These are phyloP conservation scores for Holacanthus passer DNA, from an alignment of 2,113 vertebrate genomes.

Conservation along the genomic window DNA sequence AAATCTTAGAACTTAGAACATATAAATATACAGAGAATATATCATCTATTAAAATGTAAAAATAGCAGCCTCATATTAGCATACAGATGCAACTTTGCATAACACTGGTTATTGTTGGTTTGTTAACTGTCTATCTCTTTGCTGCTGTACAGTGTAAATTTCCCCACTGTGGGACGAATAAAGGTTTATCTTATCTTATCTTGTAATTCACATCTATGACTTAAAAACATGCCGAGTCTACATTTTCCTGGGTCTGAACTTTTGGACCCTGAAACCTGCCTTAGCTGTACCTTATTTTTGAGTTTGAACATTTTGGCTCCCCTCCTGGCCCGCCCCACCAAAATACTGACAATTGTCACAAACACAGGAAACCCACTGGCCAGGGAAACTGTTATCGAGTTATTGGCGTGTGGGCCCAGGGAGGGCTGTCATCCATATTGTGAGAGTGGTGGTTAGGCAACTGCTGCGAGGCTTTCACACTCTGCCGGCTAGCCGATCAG, in stretches of 20 bases:
- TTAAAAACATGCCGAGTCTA: background rate
- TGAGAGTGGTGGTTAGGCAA: conserved; percentile 61
- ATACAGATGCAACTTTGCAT: background rate
- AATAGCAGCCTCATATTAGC: background rate
- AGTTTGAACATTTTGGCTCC: conserved; percentile 31
- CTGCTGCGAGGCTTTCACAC: conserved; percentile 67
- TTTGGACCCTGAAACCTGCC: conserved; percentile 15
- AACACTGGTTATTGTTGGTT: no score
- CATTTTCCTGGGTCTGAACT: background rate
- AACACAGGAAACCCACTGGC: conserved; percentile 66
- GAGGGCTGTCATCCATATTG: conserved; percentile 57
- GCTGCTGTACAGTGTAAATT: no score
- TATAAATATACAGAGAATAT: background rate
- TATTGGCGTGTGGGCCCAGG: conserved; percentile 41
- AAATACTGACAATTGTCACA: conserved; percentile 74
- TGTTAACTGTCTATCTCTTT: no score
- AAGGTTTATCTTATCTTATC: no score
- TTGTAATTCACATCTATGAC: background rate
- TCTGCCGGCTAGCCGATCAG: conserved; percentile 31
- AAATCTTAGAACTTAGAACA: no score
- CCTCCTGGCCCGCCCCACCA: background rate
- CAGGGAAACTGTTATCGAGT: conserved; percentile 68
- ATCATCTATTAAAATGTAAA: background rate
- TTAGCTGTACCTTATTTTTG: background rate
- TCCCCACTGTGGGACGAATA: no score